phyloP scores from a whole-genome alignment of 2,888 invertebrate genomes.

The Limnephilus rhombicus region DNA sequence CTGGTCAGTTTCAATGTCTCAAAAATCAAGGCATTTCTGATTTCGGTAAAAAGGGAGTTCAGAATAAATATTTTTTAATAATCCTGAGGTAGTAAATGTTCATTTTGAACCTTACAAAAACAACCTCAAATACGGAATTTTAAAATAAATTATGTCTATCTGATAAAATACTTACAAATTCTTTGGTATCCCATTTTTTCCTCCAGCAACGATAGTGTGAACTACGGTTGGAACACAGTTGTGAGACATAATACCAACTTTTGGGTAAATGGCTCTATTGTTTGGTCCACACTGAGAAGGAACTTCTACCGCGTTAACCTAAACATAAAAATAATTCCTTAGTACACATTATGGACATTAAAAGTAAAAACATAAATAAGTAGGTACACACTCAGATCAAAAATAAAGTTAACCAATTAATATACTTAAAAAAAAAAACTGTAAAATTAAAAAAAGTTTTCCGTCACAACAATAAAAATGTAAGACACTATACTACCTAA shows the following conservation, averaged over 20 bases:
- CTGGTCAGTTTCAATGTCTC: too few relatives aligned
- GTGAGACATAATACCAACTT: conserved; percentile 86
- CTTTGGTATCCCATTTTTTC: conserved; percentile 72
- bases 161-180: conserved; percentile 60
- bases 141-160: background rate
- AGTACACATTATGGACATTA: background rate
- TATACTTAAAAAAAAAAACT: too few relatives aligned
- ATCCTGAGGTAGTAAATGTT: background rate
- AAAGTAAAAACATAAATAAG: background rate
- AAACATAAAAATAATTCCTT: background rate
- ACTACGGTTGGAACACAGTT: conserved; percentile 90
- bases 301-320: conserved; percentile 87
- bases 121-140: background rate
- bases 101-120: background rate
- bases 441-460: too few relatives aligned
- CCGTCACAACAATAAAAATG: too few relatives aligned
- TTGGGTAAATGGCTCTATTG: conserved; percentile 88
- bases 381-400: background rate
- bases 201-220: conserved; percentile 80
- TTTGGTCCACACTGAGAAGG: conserved; percentile 82
- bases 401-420: background rate
- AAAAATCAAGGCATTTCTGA: too few relatives aligned
- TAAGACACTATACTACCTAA: too few relatives aligned
- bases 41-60: too few relatives aligned
- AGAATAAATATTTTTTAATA: background rate